Evolutionary conservation across 2,888 invertebrate species (phyloP).

Genomic region (Apoderus coryli): DNA sequence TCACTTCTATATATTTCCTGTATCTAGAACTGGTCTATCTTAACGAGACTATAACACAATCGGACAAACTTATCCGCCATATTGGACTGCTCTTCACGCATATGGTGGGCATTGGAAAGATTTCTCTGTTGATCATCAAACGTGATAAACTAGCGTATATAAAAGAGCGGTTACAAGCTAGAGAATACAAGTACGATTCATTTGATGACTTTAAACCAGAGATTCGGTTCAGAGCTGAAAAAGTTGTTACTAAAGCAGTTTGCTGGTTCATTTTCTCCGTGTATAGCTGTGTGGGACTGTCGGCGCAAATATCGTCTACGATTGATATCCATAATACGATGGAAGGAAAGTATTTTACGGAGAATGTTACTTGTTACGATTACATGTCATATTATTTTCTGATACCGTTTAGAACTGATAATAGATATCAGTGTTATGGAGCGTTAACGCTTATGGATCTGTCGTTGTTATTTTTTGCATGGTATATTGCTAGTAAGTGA

Average conservation of each 20-base stretch:
- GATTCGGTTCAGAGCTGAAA: conserved; percentile 10
- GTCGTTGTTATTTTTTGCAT: conserved; percentile 16
- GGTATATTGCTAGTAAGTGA: conserved; percentile 18
- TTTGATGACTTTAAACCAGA: conserved; percentile 17
- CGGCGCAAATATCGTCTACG: conserved; percentile 17
- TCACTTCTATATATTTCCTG: too few species aligned
- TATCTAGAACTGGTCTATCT: too few species aligned
- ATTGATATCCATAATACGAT: conserved; percentile 13
- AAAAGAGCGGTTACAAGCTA: conserved; percentile 10
- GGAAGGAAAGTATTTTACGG: conserved; percentile 12
- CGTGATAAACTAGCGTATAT: conserved; percentile 10
- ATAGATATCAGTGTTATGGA: conserved; percentile 14
- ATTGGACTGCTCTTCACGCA: conserved; percentile 20
- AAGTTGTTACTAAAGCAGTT: conserved; percentile 9
- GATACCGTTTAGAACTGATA: conserved; percentile 16
- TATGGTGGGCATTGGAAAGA: conserved; percentile 17
- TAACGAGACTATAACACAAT: too few species aligned
- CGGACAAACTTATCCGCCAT: too few species aligned
- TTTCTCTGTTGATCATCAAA: conserved; percentile 15
- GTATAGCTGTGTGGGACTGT: conserved; percentile 17
- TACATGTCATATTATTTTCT: conserved; percentile 17
- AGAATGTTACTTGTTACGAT: conserved; percentile 17
- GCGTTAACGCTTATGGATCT: conserved; percentile 18
- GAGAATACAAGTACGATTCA: conserved; percentile 13
- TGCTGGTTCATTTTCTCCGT: conserved; percentile 12